These are phyloP conservation scores for Agriotes lineatus DNA, from an alignment of 2,888 invertebrate species.

Conservation along the genomic window DNA sequence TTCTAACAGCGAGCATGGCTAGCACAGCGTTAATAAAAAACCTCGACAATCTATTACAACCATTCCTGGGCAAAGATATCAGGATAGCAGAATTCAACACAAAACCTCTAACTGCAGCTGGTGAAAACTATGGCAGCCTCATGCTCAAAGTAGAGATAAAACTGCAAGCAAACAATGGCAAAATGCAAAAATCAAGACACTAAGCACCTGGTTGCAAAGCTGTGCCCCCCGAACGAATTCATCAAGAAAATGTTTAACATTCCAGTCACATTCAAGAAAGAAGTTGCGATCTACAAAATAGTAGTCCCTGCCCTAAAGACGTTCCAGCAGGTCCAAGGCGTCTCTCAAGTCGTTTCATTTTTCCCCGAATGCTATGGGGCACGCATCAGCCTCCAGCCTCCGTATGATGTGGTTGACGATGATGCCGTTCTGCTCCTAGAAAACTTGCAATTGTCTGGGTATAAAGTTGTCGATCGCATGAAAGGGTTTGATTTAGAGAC, in stretches of 20 bases:
- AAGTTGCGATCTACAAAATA: constrained; percentile 67
- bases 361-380: constrained; percentile 67
- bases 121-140: constrained; percentile 72
- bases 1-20: background rate
- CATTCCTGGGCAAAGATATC: constrained; percentile 18
- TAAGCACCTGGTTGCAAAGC: constrained; percentile 67
- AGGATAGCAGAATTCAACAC: constrained; percentile 55
- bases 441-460: constrained; percentile 67
- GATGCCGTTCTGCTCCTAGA: constrained; percentile 70
- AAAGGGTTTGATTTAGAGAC: constrained; percentile 67
- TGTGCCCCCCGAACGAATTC: constrained; percentile 67
- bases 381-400: constrained; percentile 57
- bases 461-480: constrained; percentile 64
- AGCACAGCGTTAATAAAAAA: constrained; percentile 21
- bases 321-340: constrained; percentile 64
- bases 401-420: constrained; percentile 62
- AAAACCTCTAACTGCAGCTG: constrained; percentile 65
- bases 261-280: constrained; percentile 67
- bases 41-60: constrained; percentile 32
- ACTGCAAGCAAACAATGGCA: constrained; percentile 50
- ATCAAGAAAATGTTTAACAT: constrained; percentile 67
- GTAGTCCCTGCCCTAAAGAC: constrained; percentile 65
- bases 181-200: constrained; percentile 56
- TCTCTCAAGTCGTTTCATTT: constrained; percentile 61
- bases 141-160: constrained; percentile 64